Evolutionary conservation across 2,113 vertebrate species (phyloP).

Genomic region (Cyprinus carpio): DNA sequence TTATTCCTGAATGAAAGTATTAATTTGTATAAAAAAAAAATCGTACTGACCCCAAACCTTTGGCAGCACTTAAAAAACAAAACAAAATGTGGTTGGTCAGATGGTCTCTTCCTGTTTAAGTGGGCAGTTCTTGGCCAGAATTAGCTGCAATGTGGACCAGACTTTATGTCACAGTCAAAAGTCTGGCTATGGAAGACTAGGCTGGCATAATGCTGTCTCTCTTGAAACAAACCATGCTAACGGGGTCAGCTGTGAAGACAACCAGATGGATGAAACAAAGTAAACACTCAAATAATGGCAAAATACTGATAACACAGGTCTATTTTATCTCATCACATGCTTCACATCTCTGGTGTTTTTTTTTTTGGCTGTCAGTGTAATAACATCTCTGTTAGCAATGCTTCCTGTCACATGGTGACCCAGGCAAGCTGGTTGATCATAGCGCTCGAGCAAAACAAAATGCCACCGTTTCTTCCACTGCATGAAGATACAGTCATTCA

Average conservation of each 20-base stretch:
- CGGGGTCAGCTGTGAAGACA: conserved; percentile 24
- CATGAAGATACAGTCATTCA: conserved; percentile 18
- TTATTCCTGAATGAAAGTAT: too few species aligned
- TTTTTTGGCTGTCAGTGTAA: conserved; percentile 55
- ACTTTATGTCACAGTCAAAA: background rate
- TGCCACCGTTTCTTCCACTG: conserved; percentile 1
- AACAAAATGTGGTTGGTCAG: background rate
- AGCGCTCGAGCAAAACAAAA: conserved; percentile 11
- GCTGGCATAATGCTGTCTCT: background rate
- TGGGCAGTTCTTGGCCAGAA: background rate
- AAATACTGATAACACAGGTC: background rate
- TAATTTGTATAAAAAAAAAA: too few species aligned
- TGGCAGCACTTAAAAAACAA: too few species aligned
- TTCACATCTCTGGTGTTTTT: background rate
- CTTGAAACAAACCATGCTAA: conserved; percentile 17
- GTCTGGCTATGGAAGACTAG: background rate
- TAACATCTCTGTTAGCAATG: conserved; percentile 39
- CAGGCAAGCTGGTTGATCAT: conserved; percentile 38
- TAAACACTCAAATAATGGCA: conserved; percentile 24
- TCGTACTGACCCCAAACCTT: too few species aligned
- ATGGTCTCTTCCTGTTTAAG: background rate
- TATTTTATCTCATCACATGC: conserved; percentile 18
- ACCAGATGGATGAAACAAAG: conserved; percentile 19
- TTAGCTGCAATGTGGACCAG: background rate
- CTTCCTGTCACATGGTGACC: conserved; percentile 40